A percentile compares a stretch with the other conserved stretches of the same genome.
Evolutionary conservation across 2,113 vertebrate genomes (phyloP).

Genomic region (Taurulus bubalis): DNA sequence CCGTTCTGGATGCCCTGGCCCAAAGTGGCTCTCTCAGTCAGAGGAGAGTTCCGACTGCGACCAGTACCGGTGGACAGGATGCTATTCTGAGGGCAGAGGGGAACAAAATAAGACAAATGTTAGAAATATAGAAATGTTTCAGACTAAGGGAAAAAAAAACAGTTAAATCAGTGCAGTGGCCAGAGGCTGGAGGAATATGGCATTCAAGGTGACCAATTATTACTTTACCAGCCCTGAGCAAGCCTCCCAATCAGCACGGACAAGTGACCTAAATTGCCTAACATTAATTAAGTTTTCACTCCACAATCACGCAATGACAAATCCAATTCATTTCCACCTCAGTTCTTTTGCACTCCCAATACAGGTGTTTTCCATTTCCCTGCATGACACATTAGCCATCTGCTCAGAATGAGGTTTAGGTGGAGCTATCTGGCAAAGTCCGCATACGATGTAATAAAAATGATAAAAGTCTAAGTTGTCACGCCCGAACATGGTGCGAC

Average conservation of each 20-base stretch:
- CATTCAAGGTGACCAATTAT: background rate
- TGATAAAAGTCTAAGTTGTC: background rate
- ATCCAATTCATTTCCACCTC: background rate
- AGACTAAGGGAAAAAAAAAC: background rate
- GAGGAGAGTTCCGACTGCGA: conserved; percentile 91
- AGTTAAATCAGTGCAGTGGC: background rate
- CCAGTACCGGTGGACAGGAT: conserved; percentile 91
- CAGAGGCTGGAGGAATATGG: background rate
- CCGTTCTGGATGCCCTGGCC: conserved; percentile 90
- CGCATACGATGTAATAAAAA: conserved; percentile 3
- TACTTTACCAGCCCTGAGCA: conserved; percentile 2
- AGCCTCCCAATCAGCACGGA: background rate
- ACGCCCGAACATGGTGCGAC: background rate
- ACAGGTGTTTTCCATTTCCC: background rate
- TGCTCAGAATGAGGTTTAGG: background rate
- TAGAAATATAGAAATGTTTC: conserved; percentile 68
- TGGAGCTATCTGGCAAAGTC: background rate
- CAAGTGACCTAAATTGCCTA: background rate
- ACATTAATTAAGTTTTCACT: conserved; percentile 13
- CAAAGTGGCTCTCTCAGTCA: conserved; percentile 87
- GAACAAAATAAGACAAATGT: background rate
- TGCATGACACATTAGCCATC: background rate
- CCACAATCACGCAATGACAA: background rate
- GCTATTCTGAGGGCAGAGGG: conserved; percentile 85
- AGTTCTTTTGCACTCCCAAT: background rate